These are phyloP conservation scores for Drosophila cognata DNA, from an alignment of 2,888 invertebrate genomes.

Conservation along the genomic window DNA sequence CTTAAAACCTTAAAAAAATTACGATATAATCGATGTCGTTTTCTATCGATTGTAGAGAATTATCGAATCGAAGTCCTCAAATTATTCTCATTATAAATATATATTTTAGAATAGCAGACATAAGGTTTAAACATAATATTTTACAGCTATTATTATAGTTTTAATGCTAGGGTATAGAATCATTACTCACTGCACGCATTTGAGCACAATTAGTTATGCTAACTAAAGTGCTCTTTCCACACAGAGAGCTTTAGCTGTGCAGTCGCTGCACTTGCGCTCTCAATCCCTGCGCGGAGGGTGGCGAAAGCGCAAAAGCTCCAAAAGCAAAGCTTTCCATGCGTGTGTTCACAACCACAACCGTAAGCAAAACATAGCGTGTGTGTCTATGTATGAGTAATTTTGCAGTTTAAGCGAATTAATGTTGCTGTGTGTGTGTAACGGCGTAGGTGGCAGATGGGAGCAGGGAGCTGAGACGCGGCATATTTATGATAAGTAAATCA, in stretches of 20 bases:
- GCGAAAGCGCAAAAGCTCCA: slow-evolving; percentile 6
- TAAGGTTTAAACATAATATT: neutral
- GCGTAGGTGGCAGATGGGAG: slow-evolving; percentile 1
- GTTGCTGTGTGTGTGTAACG: slow-evolving; percentile 2
- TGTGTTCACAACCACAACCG: neutral
- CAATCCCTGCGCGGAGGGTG: slow-evolving; percentile 5
- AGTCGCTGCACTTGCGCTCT: slow-evolving; percentile 41
- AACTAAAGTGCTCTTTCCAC: slow-evolving; percentile 1
- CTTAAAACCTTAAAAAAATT: neutral
- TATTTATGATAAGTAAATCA: slow-evolving; percentile 62
- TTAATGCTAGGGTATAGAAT: neutral
- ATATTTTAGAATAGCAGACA: neutral
- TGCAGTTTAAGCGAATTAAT: slow-evolving; percentile 67
- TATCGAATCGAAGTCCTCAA: neutral
- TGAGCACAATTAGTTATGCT: neutral
- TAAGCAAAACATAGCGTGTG: neutral
- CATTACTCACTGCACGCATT: neutral
- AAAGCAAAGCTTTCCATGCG: slow-evolving; percentile 13
- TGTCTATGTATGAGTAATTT: slow-evolving; percentile 51
- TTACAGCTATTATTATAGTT: neutral
- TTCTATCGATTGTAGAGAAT: neutral
- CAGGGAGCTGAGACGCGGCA: slow-evolving; percentile 8
- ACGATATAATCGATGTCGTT: neutral
- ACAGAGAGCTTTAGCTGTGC: slow-evolving; percentile 3
- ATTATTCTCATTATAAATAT: neutral